Base-by-base conservation (phyloP, 53 echinoderm and acorn worm species). In the Temnopleurus reevesii region DNA sequence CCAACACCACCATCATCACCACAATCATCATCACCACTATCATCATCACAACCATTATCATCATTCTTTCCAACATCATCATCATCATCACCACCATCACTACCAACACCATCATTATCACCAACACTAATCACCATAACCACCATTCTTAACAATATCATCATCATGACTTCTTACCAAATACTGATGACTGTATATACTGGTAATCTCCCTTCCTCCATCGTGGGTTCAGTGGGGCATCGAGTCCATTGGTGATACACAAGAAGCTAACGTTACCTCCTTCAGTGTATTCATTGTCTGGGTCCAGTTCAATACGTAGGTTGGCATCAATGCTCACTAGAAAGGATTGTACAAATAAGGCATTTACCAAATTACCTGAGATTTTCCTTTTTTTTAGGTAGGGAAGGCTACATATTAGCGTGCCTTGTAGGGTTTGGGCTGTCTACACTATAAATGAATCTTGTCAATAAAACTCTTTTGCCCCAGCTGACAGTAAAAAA, bases 251-350 rank as follows among this genome's bases (percentile, higher is more conserved):
- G 38, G 93, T 91, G 76, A 93, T 91, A 18, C 93, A 93, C 2
- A 51, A 53, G 66, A 58, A 91, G 38, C 55, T 89, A 0, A 93
- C 80, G 18, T 54, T 82, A 8, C 91, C 91, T 17, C 93, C 93
- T 12, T 87, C 89, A 28, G 55, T 89, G 84, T 92, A 92, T 12
- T 83, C 84, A 51, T 95, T 93, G 31, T 88, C 91, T 25, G 91
- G 93, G 18, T 92, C 92, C 24, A 95, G 79, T 76, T 95, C 93
- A 3, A 95, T 89, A n/a, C 90, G 63, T 10, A 95, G 61, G 49
- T 85, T 60, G 1, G 92, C 89, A 54, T 92, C 92, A 1, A 84
- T 61, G 28, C 90, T 89, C 61, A 86, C 95, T 95, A 57, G 7
- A 1, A 43, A n/a, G 21, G 19, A 28, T 28, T 29, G 1, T 10